phyloP scores from a whole-genome alignment of 23 tunicate species.

The Botrylloides violaceus region DNA sequence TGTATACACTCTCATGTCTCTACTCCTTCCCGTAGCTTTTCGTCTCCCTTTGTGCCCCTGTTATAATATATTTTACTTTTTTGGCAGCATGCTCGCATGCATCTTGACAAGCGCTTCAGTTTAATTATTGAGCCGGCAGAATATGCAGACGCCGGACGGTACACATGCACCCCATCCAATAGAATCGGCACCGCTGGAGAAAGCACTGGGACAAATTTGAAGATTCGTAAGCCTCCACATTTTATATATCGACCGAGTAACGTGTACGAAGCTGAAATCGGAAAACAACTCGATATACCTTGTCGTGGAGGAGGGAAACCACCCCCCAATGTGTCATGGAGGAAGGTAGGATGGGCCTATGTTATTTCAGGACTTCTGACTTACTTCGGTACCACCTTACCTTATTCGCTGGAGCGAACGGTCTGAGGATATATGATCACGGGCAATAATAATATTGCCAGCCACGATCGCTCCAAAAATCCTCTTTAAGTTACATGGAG shows the following conservation, averaged over 20 bases:
- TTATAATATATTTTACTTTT: too few relatives aligned
- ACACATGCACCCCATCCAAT: constrained; percentile 70
- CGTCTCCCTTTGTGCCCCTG: too few relatives aligned
- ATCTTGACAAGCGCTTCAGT: constrained; percentile 38
- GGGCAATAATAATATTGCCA: neutral
- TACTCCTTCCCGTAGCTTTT: too few relatives aligned
- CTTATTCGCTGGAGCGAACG: neutral
- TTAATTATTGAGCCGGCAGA: constrained; percentile 31
- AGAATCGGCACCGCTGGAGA: constrained; percentile 43
- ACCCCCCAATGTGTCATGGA: constrained; percentile 51
- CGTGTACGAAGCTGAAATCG: constrained; percentile 28
- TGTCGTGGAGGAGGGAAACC: constrained; percentile 59
- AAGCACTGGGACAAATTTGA: constrained; percentile 23
- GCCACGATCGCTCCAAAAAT: too few relatives aligned
- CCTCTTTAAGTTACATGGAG: too few relatives aligned
- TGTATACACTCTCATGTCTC: too few relatives aligned
- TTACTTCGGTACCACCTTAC: neutral
- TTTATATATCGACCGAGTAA: constrained; percentile 29
- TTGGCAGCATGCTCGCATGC: constrained; percentile 30
- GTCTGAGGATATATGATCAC: too few relatives aligned
- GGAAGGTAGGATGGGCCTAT: constrained; percentile 31
- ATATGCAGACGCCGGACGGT: constrained; percentile 34
- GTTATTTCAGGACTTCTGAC: neutral
- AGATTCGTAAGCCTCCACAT: constrained; percentile 45
- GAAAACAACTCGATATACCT: constrained; percentile 32